These are phyloP conservation scores for Clarias fuscus DNA, from an alignment of 2,797 vertebrate species.

Conservation along the genomic window DNA sequence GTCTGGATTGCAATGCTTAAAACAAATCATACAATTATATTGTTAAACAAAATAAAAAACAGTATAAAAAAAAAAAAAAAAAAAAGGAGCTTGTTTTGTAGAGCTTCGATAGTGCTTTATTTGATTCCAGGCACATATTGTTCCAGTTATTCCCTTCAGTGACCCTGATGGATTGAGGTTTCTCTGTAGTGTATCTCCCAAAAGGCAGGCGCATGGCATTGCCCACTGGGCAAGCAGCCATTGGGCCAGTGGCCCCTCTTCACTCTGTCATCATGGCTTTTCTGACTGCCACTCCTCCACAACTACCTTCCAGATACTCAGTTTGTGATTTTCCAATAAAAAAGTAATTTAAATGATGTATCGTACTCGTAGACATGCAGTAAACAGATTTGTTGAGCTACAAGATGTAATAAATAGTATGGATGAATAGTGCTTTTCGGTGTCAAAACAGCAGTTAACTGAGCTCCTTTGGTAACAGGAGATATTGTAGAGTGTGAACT, in stretches of 20 bases:
- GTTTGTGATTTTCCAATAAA: conserved; percentile 16
- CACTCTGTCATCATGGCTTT: conserved; percentile 14
- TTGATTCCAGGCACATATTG: not conserved
- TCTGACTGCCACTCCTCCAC: not conserved
- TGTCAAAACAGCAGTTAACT: not conserved
- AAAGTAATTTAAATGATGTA: conserved; percentile 1
- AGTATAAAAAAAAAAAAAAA: not conserved
- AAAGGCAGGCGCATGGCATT: not conserved
- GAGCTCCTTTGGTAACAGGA: not conserved
- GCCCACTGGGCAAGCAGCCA: conserved; percentile 4
- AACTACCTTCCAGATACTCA: not conserved
- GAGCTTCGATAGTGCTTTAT: not conserved
- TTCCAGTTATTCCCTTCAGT: not conserved
- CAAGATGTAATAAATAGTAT: not conserved
- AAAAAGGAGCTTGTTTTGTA: not conserved
- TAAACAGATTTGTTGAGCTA: conserved; percentile 4
- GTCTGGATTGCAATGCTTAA: not conserved
- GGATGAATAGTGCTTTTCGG: not conserved
- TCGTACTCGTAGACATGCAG: not conserved
- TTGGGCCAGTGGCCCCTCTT: not conserved
- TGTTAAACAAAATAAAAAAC: too few relatives aligned
- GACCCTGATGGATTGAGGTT: conserved; percentile 2
- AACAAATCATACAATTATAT: not conserved
- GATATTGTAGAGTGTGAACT: not conserved
- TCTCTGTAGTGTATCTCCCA: not conserved